Percentiles rank a stretch among this genome's conserved stretches.
Evolutionary conservation across 2,113 vertebrate genomes (phyloP).

Genomic region (Stomatorhinus ivindoensis): DNA sequence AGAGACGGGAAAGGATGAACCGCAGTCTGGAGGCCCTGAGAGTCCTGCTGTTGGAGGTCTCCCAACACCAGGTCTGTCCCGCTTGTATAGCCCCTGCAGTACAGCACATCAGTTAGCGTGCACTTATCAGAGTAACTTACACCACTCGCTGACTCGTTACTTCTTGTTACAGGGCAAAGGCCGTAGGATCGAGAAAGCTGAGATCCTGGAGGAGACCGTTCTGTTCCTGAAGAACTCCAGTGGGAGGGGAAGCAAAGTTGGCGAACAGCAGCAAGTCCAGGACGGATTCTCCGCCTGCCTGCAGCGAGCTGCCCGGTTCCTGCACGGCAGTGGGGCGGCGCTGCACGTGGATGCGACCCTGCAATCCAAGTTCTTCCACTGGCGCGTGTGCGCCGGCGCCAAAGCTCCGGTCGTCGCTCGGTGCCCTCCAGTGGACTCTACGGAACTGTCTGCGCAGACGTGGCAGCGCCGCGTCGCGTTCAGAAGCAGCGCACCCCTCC

Average conservation of each 20-base stretch:
- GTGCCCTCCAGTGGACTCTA: background rate
- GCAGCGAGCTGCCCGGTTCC: conserved; percentile 44
- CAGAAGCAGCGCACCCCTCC: background rate
- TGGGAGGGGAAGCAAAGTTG: background rate
- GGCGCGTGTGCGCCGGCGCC: background rate
- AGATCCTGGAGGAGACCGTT: conserved; percentile 69
- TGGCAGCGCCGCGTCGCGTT: background rate
- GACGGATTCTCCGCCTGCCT: conserved; percentile 52
- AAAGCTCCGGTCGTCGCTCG: background rate
- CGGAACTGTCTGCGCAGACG: background rate
- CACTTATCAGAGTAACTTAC: background rate
- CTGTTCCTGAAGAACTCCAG: conserved; percentile 41
- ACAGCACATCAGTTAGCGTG: background rate
- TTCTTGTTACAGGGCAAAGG: conserved; percentile 51
- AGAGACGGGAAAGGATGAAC: conserved; percentile 72
- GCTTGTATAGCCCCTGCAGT: background rate
- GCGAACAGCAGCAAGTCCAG: background rate
- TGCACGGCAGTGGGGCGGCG: conserved; percentile 40
- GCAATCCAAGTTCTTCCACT: conserved; percentile 13
- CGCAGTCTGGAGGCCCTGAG: conserved; percentile 65
- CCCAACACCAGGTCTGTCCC: conserved; percentile 59
- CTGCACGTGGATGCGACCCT: conserved; percentile 29
- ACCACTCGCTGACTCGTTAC: background rate
- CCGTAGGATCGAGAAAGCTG: conserved; percentile 69
- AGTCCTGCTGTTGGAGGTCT: conserved; percentile 57